Conservation (phyloP, 2,113 vertebrate species). For the Nyctibius bracteatus region DNA sequence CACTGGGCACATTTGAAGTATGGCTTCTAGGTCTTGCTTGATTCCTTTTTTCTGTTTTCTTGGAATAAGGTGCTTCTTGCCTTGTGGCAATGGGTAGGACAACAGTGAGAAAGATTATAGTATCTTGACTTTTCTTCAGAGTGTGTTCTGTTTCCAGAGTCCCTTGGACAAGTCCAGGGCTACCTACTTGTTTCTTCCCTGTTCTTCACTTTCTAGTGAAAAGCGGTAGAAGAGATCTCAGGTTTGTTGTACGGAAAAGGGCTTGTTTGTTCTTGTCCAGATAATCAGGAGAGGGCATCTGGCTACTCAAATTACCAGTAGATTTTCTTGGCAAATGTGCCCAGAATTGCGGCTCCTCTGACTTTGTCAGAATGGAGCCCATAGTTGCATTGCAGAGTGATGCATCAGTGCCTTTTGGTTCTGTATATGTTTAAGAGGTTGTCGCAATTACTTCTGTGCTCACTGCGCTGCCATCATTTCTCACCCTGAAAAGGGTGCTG, state of each 20-base stretch:
- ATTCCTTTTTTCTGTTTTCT: not conserved
- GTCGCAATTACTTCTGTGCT: not conserved
- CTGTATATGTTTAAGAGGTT: not conserved
- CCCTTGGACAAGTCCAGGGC: not conserved
- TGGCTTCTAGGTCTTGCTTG: not conserved
- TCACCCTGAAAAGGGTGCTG: not conserved
- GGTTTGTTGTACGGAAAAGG: not conserved
- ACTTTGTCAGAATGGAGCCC: not conserved
- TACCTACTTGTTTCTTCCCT: not conserved
- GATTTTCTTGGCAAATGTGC: not conserved
- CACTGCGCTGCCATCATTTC: not conserved
- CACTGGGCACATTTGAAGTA: not conserved
- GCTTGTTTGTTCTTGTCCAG: not conserved
- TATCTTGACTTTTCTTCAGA: not conserved
- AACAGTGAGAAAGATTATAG: not conserved
- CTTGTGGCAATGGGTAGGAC: not conserved
- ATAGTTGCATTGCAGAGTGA: not conserved
- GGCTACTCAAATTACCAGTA: not conserved
- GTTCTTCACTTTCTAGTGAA: not conserved
- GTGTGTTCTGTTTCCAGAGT: not conserved
- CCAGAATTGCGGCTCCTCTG: accelerated
- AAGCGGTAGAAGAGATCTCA: not conserved
- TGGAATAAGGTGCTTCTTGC: not conserved
- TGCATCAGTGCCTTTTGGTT: not conserved
- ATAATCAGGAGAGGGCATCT: not conserved